Evolutionary conservation across 2,797 vertebrate species (phyloP).

Genomic region (Borostomias antarcticus): DNA sequence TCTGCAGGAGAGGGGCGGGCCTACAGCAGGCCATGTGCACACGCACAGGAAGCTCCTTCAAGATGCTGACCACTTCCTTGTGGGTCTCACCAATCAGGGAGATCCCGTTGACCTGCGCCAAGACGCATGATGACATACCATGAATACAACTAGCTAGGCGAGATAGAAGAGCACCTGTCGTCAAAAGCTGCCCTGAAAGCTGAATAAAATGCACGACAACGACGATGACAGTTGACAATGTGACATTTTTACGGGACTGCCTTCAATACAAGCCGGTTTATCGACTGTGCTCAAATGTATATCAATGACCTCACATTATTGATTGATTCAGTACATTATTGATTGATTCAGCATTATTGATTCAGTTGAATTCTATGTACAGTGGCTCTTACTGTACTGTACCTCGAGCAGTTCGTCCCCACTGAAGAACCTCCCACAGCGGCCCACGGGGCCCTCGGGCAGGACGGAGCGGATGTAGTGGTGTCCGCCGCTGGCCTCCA

Average conservation of each 20-base stretch:
- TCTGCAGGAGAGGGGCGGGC: conserved; percentile 68
- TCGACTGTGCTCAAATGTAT: not conserved
- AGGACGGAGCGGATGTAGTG: conserved; percentile 95
- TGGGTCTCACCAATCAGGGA: conserved; percentile 93
- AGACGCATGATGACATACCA: not conserved
- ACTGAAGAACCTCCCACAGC: conserved; percentile 88
- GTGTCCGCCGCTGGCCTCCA: conserved; percentile 88
- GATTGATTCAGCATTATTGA: not conserved
- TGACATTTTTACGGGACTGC: too few species aligned
- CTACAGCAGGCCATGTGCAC: conserved; percentile 93
- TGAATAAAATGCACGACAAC: not conserved
- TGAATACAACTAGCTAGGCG: not conserved
- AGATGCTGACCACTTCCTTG: conserved; percentile 91
- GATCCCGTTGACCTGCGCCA: conserved; percentile 88
- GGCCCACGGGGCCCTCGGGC: conserved; percentile 93
- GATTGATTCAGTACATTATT: too few species aligned
- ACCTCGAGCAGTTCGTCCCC: conserved; percentile 96
- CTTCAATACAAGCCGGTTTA: too few species aligned
- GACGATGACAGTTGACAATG: not conserved
- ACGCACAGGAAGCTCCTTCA: conserved; percentile 90
- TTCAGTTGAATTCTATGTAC: not conserved
- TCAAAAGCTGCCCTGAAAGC: not conserved
- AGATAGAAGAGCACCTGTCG: not conserved
- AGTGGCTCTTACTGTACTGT: conserved; percentile 67
- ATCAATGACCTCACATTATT: too few species aligned